Conservation (phyloP, 2,888 invertebrate species). For the Eustalomyia histrio region DNA sequence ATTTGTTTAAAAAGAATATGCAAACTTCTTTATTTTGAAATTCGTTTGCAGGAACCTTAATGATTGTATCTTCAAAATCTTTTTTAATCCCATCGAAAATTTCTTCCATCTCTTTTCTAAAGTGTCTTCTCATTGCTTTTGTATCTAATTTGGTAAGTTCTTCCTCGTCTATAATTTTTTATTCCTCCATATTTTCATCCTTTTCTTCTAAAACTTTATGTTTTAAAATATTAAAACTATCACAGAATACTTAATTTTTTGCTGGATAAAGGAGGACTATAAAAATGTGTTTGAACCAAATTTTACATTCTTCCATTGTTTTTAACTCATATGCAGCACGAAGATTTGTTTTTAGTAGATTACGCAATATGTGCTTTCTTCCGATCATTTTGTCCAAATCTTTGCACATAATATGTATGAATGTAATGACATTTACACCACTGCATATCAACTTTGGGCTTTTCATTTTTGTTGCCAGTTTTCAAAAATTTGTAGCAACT, state of each 20-base stretch:
- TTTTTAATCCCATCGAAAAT: constrained; percentile 12
- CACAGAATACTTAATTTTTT: no score
- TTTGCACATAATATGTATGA: constrained; percentile 16
- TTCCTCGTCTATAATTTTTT: no score
- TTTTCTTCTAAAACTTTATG: no score
- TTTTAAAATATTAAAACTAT: no score
- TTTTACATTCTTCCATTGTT: constrained; percentile 12
- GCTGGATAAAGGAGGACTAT: no score
- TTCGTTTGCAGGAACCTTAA: constrained; percentile 2
- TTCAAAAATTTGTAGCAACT: no score
- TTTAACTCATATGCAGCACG: constrained; percentile 6
- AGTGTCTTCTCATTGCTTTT: constrained; percentile 12
- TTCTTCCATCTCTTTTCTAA: constrained; percentile 5
- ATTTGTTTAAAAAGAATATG: constrained; percentile 14
- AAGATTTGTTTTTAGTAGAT: constrained; percentile 3
- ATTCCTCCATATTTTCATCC: no score
- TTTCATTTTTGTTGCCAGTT: no score
- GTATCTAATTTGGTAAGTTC: background rate
- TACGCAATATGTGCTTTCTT: no score
- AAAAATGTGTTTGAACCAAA: no score
- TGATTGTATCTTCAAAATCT: background rate
- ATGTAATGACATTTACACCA: constrained; percentile 36
- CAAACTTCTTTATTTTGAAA: constrained; percentile 16
- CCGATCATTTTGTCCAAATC: no score
- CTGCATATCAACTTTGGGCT: constrained; percentile 16